Base-by-base conservation (phyloP, 2,113 vertebrate species). In the Erythrolamprus reginae region DNA sequence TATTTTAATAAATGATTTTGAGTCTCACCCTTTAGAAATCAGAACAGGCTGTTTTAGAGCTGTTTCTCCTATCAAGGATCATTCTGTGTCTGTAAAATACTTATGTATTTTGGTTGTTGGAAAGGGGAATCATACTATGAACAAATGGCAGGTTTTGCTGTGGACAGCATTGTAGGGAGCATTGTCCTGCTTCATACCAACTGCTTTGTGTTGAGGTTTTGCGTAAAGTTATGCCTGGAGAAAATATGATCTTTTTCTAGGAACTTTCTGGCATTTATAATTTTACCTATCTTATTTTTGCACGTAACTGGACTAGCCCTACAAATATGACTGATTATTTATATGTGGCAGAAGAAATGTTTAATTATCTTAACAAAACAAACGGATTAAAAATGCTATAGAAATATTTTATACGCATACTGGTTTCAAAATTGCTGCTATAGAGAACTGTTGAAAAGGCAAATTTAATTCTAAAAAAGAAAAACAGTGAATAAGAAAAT, bases 361-460 rank as follows among this genome's bases (percentile, higher is more conserved):
- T 82, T 42, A 24, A 90, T 51, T 61, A 82, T 9, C 2, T 92
- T 84, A 70, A 53, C 0, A 0, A 33, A 83, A 50, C 23, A 38
- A 21, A 19, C 45, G 12, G 38, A 61, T 26, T 8, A 51, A 86
- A 92, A 92, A 45, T 0, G 0, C 92, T 90, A 5, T 61, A 89
- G 89, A 84, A 61, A 26, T 88, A 92, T 93, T 93, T 93, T 86
- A 77, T 26, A 45, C n/a, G 24, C 24, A 86, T n/a, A 45, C 9
- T 86, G 0, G 8, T 47, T 50, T 77, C 70, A 77, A 86, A 90
- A 45, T n/a, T 52, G 56, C 33, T 55, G 5, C 7, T 38, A 86
- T 45, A 50, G 84, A 52, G 23, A 58, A 56, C 21, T 56, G 51
- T 47, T 89, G 84, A 38, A 83, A 42, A 51, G 42, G 33, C 15